Percentiles rank a stretch among this genome's conserved stretches.
These are phyloP conservation scores for Tachysurus fulvidraco DNA, from an alignment of 2,113 vertebrate genomes.

Conservation along the genomic window DNA sequence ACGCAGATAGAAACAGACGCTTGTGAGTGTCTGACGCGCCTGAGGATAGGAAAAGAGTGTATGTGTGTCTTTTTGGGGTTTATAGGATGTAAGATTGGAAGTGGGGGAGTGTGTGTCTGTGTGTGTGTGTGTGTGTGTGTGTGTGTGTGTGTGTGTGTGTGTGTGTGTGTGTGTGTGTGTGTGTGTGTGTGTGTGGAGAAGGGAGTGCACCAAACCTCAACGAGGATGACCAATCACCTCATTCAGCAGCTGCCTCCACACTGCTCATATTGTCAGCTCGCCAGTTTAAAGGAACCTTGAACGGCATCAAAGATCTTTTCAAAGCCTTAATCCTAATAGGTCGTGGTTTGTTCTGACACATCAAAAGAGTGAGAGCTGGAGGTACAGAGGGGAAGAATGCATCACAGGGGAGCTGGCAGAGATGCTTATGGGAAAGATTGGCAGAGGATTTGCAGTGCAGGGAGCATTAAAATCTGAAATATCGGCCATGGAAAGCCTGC, in stretches of 20 bases:
- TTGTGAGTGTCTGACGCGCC: slow-evolving; percentile 36
- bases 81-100: slow-evolving; percentile 37
- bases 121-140: slow-evolving; percentile 43
- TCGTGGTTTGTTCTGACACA: slow-evolving; percentile 84
- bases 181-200: slow-evolving; percentile 44
- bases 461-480: slow-evolving; percentile 80
- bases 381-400: slow-evolving; percentile 75
- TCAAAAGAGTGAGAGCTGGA: slow-evolving; percentile 74
- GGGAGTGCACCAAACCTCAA: slow-evolving; percentile 70
- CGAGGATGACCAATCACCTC: slow-evolving; percentile 77
- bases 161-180: slow-evolving; percentile 39
- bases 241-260: slow-evolving; percentile 78
- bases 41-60: slow-evolving; percentile 12
- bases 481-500: slow-evolving; percentile 79
- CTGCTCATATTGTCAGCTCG: slow-evolving; percentile 81
- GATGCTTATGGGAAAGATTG: slow-evolving; percentile 83
- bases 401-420: slow-evolving; percentile 70
- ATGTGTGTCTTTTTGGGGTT: slow-evolving; percentile 30
- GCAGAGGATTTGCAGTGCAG: slow-evolving; percentile 80
- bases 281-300: slow-evolving; percentile 81
- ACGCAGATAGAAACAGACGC: slow-evolving; percentile 59
- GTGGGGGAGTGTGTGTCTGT: slow-evolving; percentile 34
- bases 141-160: slow-evolving; percentile 42
- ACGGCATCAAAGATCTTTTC: slow-evolving; percentile 84
- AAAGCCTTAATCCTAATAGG: slow-evolving; percentile 86